Conservation (phyloP, 2,797 vertebrate species). For the Sorex maritimensis region DNA sequence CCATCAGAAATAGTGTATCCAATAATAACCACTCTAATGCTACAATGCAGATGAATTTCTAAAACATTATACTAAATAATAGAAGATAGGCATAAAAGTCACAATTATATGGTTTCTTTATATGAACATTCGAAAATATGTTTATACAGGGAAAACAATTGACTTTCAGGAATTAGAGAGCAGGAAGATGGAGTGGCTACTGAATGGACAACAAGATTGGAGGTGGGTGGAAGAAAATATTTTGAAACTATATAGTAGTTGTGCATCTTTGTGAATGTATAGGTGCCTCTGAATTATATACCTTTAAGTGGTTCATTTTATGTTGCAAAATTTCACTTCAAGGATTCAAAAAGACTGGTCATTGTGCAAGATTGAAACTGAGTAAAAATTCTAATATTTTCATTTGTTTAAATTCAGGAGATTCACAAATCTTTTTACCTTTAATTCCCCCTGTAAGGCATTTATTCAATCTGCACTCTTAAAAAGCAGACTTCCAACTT, state of each 20-base stretch:
- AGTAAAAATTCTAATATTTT: constrained; percentile 40
- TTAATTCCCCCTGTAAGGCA: neutral
- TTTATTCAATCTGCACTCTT: neutral
- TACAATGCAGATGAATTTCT: too few species aligned
- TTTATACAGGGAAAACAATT: neutral
- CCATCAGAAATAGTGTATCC: too few species aligned
- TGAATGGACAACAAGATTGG: neutral
- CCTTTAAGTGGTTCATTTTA: constrained; percentile 42
- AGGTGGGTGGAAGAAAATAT: too few species aligned
- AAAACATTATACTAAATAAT: too few species aligned
- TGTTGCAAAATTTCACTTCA: neutral
- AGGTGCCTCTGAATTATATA: neutral
- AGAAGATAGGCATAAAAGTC: too few species aligned
- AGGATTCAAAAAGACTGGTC: neutral
- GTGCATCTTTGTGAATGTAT: neutral
- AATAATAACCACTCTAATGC: too few species aligned
- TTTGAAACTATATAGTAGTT: constrained; percentile 1
- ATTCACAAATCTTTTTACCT: neutral
- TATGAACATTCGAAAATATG: neutral
- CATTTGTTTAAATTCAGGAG: neutral
- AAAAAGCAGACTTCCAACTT: neutral
- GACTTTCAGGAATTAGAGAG: neutral
- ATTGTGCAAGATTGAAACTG: neutral
- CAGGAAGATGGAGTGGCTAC: neutral
- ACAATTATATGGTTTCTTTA: too few species aligned